These are phyloP conservation scores for Chironomus tentans DNA, from an alignment of 2,888 invertebrate genomes.

Conservation along the genomic window DNA sequence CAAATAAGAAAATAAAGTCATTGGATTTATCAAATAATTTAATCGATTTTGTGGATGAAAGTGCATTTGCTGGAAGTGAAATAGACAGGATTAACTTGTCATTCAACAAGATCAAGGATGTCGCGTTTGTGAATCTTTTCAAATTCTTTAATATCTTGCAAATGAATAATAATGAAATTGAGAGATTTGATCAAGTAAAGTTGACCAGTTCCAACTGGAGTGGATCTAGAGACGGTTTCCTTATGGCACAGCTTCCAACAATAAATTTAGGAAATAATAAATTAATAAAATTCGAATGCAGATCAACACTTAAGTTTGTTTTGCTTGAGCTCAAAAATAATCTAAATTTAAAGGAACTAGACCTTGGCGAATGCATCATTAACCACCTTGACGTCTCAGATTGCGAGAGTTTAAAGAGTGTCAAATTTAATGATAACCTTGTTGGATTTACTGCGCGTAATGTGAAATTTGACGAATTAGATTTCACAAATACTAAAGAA, in stretches of 20 bases:
- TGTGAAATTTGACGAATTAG: background rate
- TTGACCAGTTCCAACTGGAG: background rate
- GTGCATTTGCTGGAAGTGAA: background rate
- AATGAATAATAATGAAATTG: conserved; percentile 1
- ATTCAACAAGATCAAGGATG: conserved; percentile 1
- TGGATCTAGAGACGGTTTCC: background rate
- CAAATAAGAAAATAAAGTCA: background rate
- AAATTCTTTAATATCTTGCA: background rate
- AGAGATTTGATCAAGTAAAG: background rate
- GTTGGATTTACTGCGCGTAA: background rate
- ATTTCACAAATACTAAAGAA: background rate
- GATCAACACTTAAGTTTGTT: background rate
- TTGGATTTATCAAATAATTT: conserved; percentile 2
- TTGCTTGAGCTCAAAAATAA: background rate
- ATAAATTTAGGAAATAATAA: background rate
- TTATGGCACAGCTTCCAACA: background rate
- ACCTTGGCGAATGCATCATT: background rate
- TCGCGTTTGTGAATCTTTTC: background rate
- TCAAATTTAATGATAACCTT: background rate
- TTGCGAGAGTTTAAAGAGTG: background rate
- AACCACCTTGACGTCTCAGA: background rate
- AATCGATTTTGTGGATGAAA: background rate
- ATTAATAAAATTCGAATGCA: background rate
- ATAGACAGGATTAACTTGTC: conserved; percentile 8
- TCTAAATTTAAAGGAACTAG: background rate